Base-by-base conservation (phyloP, 2,888 invertebrate genomes). In the Dyspetes luteomarginatus region DNA sequence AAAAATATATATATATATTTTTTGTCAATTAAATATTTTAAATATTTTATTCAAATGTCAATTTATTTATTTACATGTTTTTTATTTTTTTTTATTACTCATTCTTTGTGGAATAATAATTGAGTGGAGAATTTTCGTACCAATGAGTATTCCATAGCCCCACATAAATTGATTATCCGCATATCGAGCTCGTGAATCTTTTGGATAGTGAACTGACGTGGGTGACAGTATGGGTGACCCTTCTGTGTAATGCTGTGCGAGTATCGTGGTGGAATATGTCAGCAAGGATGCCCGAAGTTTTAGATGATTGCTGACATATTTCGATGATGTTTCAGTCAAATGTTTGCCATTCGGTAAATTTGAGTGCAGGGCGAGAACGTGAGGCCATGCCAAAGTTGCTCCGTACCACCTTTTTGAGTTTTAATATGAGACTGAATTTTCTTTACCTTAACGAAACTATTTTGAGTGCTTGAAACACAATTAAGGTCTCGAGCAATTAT, bases 61-160 rank as follows among this genome's bases (percentile, higher is more conserved):
- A n/a, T 19, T 17, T 15, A 3, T 17, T 0, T 17, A 17, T 48
- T 19, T 17, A 15, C 48, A 15, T 48, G 15, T 48, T 48, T 17
- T 48, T 7, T 48, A 1, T 0, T 36, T 1, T 9, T 36, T 36
- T 28, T 28, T 28, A 28, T 28, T 5, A 5, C 36, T 36, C 7
- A 36, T 5, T 36, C 12, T 36, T 1, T n/a, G n/a, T n/a, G n/a
- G n/a, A n/a, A n/a, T n/a, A n/a, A n/a, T n/a, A n/a, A n/a, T n/a
- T n/a, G n/a, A n/a, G n/a, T n/a, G n/a, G n/a, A n/a, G n/a, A n/a
- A n/a, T n/a, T n/a, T n/a, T n/a, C 83, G 55, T 79, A 87, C 87
- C 88, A 4, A 87, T 82, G 28, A 88, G 68, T 22, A 88, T 76
- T 28, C 82, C 81, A 19, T 83, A 68, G 4, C 86, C 88, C 88